These are phyloP conservation scores for Ailuropoda melanoleuca DNA, from an alignment of 2,113 vertebrate species.

Conservation along the genomic window DNA sequence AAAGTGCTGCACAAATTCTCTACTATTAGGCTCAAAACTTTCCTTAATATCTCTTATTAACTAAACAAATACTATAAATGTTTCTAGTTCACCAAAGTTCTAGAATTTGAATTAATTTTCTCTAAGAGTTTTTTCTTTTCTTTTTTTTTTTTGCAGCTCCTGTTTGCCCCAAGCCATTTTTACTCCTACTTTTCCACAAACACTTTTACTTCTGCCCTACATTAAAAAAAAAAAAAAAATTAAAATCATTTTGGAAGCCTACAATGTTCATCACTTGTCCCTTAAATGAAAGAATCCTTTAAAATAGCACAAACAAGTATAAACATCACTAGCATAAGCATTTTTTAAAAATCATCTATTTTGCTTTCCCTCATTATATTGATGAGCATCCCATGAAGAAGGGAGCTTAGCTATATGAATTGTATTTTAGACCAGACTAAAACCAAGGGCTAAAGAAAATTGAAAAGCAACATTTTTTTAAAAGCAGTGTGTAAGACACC, in stretches of 20 bases:
- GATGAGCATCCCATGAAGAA: neutral
- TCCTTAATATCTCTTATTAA: constrained; percentile 33
- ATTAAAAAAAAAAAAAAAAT: neutral
- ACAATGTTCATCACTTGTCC: neutral
- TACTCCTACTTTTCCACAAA: neutral
- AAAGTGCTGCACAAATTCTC: neutral
- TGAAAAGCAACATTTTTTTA: neutral
- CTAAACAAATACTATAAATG: constrained; percentile 29
- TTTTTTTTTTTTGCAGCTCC: neutral
- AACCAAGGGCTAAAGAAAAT: neutral
- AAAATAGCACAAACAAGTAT: neutral
- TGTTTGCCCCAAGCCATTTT: neutral
- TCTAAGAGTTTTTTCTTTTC: neutral
- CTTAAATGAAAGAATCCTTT: neutral
- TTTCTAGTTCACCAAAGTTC: neutral
- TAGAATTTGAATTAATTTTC: constrained; percentile 20
- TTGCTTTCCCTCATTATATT: neutral
- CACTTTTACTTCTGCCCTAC: constrained; percentile 15
- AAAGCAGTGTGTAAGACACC: neutral
- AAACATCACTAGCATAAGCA: neutral
- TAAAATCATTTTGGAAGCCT: neutral
- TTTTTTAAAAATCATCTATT: neutral
- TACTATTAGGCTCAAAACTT: neutral
- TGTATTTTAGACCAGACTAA: neutral
- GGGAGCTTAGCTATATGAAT: neutral